Conservation (phyloP, 1,140 invertebrate genomes). For the Rhopalosiphum padi region DNA sequence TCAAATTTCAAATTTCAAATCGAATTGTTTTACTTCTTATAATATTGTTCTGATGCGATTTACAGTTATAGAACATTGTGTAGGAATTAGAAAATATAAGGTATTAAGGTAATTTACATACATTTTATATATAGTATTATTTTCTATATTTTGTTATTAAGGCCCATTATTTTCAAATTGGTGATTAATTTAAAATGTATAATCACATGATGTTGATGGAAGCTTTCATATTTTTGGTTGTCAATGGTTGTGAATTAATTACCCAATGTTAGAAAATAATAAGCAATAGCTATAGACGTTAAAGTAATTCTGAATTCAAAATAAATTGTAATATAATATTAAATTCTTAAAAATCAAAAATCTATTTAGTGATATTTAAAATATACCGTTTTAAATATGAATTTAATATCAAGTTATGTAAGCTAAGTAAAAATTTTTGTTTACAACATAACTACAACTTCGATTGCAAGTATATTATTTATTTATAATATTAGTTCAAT, state of each 20-base stretch:
- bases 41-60: no score
- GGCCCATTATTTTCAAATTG: not conserved
- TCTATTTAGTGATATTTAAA: not conserved
- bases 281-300: not conserved
- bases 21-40: no score
- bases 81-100: no score
- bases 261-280: not conserved
- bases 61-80: no score
- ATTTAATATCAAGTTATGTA: not conserved
- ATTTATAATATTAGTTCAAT: not conserved
- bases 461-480: not conserved
- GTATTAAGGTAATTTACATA: no score
- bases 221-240: not conserved
- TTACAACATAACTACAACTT: not conserved
- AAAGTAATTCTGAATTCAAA: no score
- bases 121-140: not conserved
- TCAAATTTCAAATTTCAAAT: no score
- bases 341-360: no score
- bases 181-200: not conserved
- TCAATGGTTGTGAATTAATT: not conserved
- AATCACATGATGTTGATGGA: not conserved
- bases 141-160: not conserved
- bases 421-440: not conserved
- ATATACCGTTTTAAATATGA: not conserved
- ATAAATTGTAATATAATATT: not conserved